These are phyloP conservation scores for Fulica atra DNA, from an alignment of 2,113 vertebrate species.

Conservation along the genomic window DNA sequence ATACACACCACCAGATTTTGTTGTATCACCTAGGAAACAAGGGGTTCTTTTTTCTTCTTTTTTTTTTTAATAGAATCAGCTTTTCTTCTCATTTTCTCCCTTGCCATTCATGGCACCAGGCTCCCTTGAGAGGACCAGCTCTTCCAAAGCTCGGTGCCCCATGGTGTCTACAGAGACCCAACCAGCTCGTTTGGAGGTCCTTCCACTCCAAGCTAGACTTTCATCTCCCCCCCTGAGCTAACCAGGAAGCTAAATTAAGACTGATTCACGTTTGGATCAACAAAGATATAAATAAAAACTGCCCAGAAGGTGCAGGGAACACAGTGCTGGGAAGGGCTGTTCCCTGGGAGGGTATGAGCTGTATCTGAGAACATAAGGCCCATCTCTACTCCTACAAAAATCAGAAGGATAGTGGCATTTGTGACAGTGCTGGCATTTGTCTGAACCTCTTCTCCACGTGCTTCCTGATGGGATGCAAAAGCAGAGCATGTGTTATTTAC, in stretches of 20 bases:
- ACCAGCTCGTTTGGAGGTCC: neutral
- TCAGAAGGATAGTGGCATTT: neutral
- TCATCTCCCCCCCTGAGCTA: neutral
- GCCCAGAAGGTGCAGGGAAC: constrained; percentile 38
- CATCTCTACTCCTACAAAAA: neutral
- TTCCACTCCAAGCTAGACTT: neutral
- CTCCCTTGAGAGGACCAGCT: neutral
- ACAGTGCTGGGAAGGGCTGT: neutral
- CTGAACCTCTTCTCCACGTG: neutral
- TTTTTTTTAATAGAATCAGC: neutral
- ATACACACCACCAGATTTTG: neutral
- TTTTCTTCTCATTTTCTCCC: neutral
- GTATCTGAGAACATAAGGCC: neutral
- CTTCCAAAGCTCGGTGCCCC: neutral
- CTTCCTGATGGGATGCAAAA: neutral
- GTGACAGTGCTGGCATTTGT: neutral
- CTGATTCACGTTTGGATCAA: neutral
- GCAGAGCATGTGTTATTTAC: neutral
- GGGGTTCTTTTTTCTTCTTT: neutral
- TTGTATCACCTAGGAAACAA: constrained; percentile 46
- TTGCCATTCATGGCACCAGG: neutral
- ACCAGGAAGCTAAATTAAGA: neutral
- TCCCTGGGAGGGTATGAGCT: neutral
- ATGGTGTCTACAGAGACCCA: rapidly evolving
- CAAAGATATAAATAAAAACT: neutral